These are phyloP conservation scores for Epizoanthus ramosus DNA, from an alignment of 92 coral and sea anemone genomes.

Conservation along the genomic window DNA sequence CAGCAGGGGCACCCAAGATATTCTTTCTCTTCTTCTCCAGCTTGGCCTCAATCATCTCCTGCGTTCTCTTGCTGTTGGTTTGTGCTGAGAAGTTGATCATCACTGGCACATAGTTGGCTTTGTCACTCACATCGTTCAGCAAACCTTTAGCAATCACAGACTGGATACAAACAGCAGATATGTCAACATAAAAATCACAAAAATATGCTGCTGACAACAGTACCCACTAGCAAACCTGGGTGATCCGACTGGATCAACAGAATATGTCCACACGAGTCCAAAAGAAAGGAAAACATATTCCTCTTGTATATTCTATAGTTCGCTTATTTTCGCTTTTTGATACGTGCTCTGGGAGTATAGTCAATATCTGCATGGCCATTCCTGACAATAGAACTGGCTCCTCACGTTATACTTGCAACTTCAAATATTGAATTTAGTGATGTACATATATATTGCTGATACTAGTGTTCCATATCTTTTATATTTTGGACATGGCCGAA, in stretches of 20 bases:
- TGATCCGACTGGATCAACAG: too few relatives aligned
- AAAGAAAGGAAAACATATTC: neutral
- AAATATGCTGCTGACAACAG: neutral
- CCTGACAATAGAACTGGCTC: too few relatives aligned
- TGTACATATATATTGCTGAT: too few relatives aligned
- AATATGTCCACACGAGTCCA: neutral
- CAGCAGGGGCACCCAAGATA: conserved; percentile 69
- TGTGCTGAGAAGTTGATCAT: conserved; percentile 99
- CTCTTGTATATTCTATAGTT: too few relatives aligned
- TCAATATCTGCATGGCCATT: too few relatives aligned
- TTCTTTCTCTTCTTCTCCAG: conserved; percentile 97
- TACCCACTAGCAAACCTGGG: too few relatives aligned
- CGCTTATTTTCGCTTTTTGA: too few relatives aligned
- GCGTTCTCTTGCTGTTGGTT: conserved; percentile 97
- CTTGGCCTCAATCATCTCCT: conserved; percentile 96
- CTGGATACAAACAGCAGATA: conserved; percentile 45
- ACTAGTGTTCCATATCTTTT: too few relatives aligned
- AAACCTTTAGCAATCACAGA: conserved; percentile 96
- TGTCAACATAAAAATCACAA: neutral
- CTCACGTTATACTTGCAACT: too few relatives aligned
- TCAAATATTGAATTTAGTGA: too few relatives aligned
- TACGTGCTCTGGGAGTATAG: too few relatives aligned
- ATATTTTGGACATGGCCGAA: too few relatives aligned
- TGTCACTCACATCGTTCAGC: conserved; percentile 83
- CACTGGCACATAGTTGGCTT: conserved; percentile 80